Evolutionary conservation across 2,797 vertebrate species (phyloP), one percentile per base, ranked within the genome.

Genomic region (Hipposideros larvatus): DNA sequence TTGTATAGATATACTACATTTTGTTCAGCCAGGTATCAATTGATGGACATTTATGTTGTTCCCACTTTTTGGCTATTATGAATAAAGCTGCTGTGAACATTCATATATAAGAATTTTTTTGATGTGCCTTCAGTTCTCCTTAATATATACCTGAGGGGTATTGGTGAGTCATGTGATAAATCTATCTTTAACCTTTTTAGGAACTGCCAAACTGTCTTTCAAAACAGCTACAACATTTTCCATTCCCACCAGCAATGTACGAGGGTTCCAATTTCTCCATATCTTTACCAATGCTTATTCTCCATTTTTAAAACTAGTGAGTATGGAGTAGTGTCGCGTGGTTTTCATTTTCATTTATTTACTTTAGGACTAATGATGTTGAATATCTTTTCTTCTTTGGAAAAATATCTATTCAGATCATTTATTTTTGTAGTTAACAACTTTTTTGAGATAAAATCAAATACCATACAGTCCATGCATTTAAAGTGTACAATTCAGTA

Each of bases 301-400:
- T 71, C 65, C 26, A 51, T 71, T 15, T 79, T 79, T 68, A 66
- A 19, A 46, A 79, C 51, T 78, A 80, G 22, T 74, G 73, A 71
- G 28, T 75, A 28, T 14, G 41, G 57, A 59, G 51, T 41, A 34
- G 7, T 51, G 1, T 84, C 31, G 84, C 26, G 28, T 71, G 34
- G 26, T 68, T 68, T 51, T 82, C 16, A 53, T 68, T 82, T 87
- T 66, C 59, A 43, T 43, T 43, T 43, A 88, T 34, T 43, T 77
- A 24, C 34, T 68, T 84, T 14, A 78, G 41, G 31, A 37, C 18
- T 53, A 65, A 92, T 51, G 31, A 90, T 83, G 11, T 68, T 90
- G 15, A 85, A 21, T 15, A 19, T 92, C 43, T 79, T 95, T 92
- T 80, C 15, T 90, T 85, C 21, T 87, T 87, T 93, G 41, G 16